Evolutionary conservation across 2,888 invertebrate species (phyloP).

Genomic region (Andrena minutula): DNA sequence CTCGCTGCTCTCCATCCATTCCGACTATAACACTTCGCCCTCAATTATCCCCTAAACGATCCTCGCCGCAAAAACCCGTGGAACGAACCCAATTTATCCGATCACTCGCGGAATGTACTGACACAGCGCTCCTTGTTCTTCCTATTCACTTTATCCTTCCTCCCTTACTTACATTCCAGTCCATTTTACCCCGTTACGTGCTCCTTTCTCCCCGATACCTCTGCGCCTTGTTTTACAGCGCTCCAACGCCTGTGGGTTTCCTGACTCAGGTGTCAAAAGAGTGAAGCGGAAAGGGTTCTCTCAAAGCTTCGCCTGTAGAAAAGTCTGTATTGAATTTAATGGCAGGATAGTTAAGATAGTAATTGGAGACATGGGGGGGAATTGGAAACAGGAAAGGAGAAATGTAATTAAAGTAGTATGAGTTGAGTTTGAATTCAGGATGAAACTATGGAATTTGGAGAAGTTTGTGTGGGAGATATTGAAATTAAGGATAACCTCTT

Average conservation of each 20-base stretch:
- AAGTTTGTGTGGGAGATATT: too few relatives aligned
- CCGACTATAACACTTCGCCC: slow-evolving; percentile 65
- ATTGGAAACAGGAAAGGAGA: too few relatives aligned
- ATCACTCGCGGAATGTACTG: slow-evolving; percentile 64
- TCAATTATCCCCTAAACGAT: slow-evolving; percentile 73
- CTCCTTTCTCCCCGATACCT: background rate
- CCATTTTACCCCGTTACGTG: slow-evolving; percentile 1
- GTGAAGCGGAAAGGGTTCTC: background rate
- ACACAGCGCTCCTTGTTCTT: background rate
- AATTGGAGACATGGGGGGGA: too few relatives aligned
- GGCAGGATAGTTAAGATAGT: too few relatives aligned
- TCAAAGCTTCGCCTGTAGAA: too few relatives aligned
- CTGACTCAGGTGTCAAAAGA: background rate
- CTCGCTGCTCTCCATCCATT: slow-evolving; percentile 41
- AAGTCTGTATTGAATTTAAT: too few relatives aligned
- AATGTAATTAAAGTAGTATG: too few relatives aligned
- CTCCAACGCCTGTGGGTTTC: background rate
- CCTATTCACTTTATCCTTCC: background rate
- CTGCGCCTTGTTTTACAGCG: slow-evolving; percentile 1
- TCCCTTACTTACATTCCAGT: too few relatives aligned
- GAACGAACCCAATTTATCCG: slow-evolving; percentile 70
- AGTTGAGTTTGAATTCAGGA: too few relatives aligned
- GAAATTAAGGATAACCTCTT: too few relatives aligned
- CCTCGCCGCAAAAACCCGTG: slow-evolving; percentile 44
- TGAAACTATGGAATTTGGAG: too few relatives aligned